A percentile compares a stretch with the other conserved stretches of the same genome.
phyloP scores from a whole-genome alignment of 92 coral and sea anemone species.

The Parazoanthus darwini region DNA sequence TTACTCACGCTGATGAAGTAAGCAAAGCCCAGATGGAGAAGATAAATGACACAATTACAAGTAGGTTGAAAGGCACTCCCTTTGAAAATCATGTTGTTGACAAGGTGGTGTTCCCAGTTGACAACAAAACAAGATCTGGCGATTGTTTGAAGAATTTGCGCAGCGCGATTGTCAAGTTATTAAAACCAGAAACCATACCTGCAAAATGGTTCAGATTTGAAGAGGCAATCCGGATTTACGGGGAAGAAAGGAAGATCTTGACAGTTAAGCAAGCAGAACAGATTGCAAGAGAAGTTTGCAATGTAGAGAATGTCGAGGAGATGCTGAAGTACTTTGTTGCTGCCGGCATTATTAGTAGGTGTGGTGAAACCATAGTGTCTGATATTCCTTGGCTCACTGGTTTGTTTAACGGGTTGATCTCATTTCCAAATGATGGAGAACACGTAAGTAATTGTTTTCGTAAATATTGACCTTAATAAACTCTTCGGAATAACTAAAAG shows the following conservation, averaged over 20 bases:
- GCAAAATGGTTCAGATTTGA: not conserved
- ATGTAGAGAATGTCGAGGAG: not conserved
- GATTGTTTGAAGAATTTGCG: not conserved
- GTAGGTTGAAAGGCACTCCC: not conserved
- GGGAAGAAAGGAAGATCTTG: not conserved
- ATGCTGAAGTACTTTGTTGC: not conserved
- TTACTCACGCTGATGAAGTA: slow-evolving; percentile 3
- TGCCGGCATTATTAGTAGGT: not conserved
- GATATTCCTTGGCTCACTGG: slow-evolving; percentile 4
- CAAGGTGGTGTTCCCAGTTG: not conserved
- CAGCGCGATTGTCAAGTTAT: not conserved
- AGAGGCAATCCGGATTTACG: not conserved
- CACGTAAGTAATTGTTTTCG: not conserved
- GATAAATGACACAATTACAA: not conserved
- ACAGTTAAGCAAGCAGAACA: not conserved
- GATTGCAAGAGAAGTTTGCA: not conserved
- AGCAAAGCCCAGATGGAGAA: not conserved
- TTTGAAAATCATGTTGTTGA: not conserved
- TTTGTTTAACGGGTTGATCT: not conserved
- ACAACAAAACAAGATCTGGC: not conserved
- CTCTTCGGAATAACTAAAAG: no score
- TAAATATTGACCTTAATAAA: no score
- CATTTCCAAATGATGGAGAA: not conserved
- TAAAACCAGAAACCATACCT: not conserved
- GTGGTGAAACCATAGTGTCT: not conserved